These are phyloP conservation scores for Acanthiza pusilla DNA, from an alignment of 2,797 vertebrate genomes.

Conservation along the genomic window DNA sequence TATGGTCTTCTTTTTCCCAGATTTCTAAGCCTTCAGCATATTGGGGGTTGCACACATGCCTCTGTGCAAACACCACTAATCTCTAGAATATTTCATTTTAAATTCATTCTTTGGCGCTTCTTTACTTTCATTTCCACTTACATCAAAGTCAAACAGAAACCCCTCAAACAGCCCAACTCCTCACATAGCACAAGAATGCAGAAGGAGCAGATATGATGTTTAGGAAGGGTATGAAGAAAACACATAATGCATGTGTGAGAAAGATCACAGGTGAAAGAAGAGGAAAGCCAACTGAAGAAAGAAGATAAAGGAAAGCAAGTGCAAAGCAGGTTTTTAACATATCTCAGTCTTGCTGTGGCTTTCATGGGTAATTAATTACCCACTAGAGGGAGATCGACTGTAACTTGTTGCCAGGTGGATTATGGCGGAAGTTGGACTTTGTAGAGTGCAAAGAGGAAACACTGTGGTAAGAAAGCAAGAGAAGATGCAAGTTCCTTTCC, in stretches of 20 bases:
- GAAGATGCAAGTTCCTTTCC: not conserved
- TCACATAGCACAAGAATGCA: not conserved
- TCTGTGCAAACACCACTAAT: not conserved
- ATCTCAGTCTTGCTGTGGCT: not conserved
- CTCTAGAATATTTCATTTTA: not conserved
- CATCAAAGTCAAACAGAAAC: slow-evolving; percentile 1
- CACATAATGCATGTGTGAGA: not conserved
- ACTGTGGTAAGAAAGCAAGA: not conserved
- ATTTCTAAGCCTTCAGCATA: not conserved
- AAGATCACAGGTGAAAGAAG: not conserved
- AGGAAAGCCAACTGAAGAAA: not conserved
- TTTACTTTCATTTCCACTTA: slow-evolving; percentile 13
- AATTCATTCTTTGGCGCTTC: not conserved
- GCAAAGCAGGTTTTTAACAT: not conserved
- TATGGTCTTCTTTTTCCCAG: not conserved
- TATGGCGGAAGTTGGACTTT: not conserved
- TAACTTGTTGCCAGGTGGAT: not conserved
- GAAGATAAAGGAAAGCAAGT: not conserved
- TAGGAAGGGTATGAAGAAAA: not conserved
- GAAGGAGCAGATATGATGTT: not conserved
- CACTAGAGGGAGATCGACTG: slow-evolving; percentile 45
- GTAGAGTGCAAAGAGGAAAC: not conserved
- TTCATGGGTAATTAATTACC: slow-evolving; percentile 22
- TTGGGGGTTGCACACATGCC: not conserved
- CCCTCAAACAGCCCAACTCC: not conserved